A percentile compares a stretch with the other conserved stretches of the same genome.
Conservation (phyloP, 2,113 vertebrate genomes). For the Anarrhichthys ocellatus region DNA sequence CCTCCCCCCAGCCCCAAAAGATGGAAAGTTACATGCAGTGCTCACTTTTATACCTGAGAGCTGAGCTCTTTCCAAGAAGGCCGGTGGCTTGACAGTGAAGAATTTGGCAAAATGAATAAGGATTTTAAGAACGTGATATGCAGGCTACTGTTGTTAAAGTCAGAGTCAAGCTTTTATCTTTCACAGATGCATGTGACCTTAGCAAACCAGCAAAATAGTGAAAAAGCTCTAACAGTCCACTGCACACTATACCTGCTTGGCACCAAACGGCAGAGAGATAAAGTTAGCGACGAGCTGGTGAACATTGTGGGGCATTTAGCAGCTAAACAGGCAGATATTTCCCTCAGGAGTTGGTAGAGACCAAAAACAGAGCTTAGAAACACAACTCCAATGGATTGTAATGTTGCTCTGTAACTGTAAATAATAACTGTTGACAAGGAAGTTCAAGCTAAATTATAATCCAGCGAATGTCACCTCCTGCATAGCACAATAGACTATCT, state of each 20-base stretch:
- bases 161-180: background rate
- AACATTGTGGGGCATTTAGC: background rate
- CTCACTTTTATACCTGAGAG: slow-evolving; percentile 68
- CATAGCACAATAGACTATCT: background rate
- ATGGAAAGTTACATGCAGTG: slow-evolving; percentile 63
- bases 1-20: slow-evolving; percentile 17
- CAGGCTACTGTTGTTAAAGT: slow-evolving; percentile 4
- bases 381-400: background rate
- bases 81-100: slow-evolving; percentile 4
- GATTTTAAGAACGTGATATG: background rate
- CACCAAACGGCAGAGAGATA: background rate
- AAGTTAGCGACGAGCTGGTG: background rate
- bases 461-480: background rate
- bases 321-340: background rate
- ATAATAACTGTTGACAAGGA: background rate
- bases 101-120: slow-evolving; percentile 7
- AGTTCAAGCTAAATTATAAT: background rate
- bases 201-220: background rate
- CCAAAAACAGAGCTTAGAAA: background rate
- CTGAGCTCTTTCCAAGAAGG: slow-evolving; percentile 35
- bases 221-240: background rate
- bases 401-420: background rate
- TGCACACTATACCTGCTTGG: background rate
- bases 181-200: background rate
- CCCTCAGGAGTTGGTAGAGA: background rate